A percentile compares a stretch with the other conserved stretches of the same genome.
Conservation (phyloP, 2,113 vertebrate genomes). For the Scartelaos histophorus region DNA sequence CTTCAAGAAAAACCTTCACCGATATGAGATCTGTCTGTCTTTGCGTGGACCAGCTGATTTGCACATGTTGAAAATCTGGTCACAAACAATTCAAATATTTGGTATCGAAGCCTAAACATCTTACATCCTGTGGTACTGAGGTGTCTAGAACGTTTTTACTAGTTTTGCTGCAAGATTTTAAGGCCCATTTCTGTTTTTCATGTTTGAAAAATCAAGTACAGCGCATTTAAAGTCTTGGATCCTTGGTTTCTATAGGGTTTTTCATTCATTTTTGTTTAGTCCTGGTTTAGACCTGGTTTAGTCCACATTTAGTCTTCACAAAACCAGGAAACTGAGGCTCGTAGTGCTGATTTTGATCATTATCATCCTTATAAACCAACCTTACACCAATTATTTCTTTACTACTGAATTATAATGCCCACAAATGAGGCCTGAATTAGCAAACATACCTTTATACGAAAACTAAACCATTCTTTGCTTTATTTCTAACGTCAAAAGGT, state of each 20-base stretch:
- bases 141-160: too few relatives aligned
- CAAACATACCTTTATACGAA: too few relatives aligned
- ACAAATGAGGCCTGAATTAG: too few relatives aligned
- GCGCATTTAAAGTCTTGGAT: background rate
- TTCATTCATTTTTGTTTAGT: background rate
- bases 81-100: slow-evolving; percentile 30
- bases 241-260: background rate
- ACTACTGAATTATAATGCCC: too few relatives aligned
- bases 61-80: slow-evolving; percentile 53
- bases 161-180: too few relatives aligned
- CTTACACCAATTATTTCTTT: too few relatives aligned
- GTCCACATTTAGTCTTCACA: too few relatives aligned
- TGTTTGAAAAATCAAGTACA: too few relatives aligned
- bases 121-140: background rate
- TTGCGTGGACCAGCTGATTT: slow-evolving; percentile 38
- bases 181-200: too few relatives aligned
- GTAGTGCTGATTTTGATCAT: background rate
- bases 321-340: background rate
- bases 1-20: slow-evolving; percentile 45
- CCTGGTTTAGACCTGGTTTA: background rate
- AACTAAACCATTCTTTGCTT: too few relatives aligned
- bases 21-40: slow-evolving; percentile 21
- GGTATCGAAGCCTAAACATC: too few relatives aligned
- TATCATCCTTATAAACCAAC: too few relatives aligned
- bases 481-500: background rate